Evolutionary conservation across 1,140 invertebrate genomes (phyloP), one percentile per base, ranked within the genome.

Genomic region (Drosophila suzukii): DNA sequence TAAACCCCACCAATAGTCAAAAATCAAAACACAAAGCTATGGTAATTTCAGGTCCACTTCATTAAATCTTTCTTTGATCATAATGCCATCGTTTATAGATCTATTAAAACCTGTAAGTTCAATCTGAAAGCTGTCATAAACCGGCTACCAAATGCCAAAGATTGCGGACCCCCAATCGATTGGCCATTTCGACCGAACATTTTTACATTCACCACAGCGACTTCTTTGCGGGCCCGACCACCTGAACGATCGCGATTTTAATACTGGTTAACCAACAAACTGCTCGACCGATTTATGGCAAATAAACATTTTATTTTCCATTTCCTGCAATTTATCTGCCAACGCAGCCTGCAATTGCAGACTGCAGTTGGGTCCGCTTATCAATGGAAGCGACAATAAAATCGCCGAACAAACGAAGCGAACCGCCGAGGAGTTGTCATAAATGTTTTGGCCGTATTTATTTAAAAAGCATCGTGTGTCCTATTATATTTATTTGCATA

Each of bases 281-380:
- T 44, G 76, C 68, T 65, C 67, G 55, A 57, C 61, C 72, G 75
- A 79, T 76, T 86, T 86, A 82, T 82, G 82, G 77, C 83, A 66
- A 82, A 88, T 88, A 86, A 88, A 88, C 71, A 70, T 81, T 82
- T 79, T 88, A 79, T 88, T 88, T 72, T 66, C 79, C 78, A 82
- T 67, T 86, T 88, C 71, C 82, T 78, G 82, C 71, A 88, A 76
- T 86, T 88, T 82, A 88, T 86, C 67, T 57, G 67, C 71, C 68
- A 72, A 55, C 65, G 47, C 49, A 36, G 11, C 11, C 11, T 88
- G 82, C 75, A 75, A 68, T 86, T 85, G 67, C 65, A 61, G 61
- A 32, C 65, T 63, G 67, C 75, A 57, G 43, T 65, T 66, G 36
- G 55, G 32, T 39, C 41, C 47, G 81, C 81, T 85, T 84, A 84